Conservation (phyloP, 1,140 invertebrate genomes). For the Lanistes nyassanus region DNA sequence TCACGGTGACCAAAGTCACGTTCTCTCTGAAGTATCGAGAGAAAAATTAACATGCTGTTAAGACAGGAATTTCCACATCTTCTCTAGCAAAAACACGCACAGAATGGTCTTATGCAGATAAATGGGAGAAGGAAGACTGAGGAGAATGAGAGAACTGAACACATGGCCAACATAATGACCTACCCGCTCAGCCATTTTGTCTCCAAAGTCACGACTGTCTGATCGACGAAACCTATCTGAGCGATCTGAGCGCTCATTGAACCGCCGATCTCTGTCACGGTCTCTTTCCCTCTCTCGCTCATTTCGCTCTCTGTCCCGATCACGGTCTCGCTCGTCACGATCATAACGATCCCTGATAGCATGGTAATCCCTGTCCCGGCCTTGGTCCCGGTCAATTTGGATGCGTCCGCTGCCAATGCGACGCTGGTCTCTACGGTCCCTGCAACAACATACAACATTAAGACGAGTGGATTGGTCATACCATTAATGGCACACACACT, state of each 20-base stretch:
- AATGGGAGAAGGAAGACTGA: neutral
- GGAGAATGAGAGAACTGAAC: neutral
- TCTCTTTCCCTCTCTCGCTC: slow-evolving; percentile 25
- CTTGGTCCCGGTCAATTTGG: slow-evolving; percentile 75
- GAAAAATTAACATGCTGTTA: neutral
- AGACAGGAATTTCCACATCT: neutral
- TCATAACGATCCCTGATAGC: slow-evolving; percentile 50
- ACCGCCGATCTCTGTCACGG: slow-evolving; percentile 31
- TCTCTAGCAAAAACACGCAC: neutral
- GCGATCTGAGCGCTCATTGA: slow-evolving; percentile 19
- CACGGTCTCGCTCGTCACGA: slow-evolving; percentile 42
- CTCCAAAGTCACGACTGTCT: slow-evolving; percentile 44
- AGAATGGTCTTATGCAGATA: too few species aligned
- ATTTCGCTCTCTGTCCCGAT: slow-evolving; percentile 33
- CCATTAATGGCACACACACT: too few species aligned
- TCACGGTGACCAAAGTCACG: slow-evolving; percentile 39
- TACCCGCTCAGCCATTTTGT: slow-evolving; percentile 34
- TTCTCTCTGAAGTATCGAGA: slow-evolving; percentile 33
- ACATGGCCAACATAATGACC: neutral
- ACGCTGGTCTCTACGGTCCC: slow-evolving; percentile 32
- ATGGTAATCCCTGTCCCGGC: slow-evolving; percentile 63
- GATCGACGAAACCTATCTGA: slow-evolving; percentile 28
- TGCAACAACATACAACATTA: slow-evolving; percentile 15
- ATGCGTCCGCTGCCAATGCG: slow-evolving; percentile 82
- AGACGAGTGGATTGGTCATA: too few species aligned